phyloP scores from a whole-genome alignment of 2,797 vertebrate species.

The Microchirus variegatus region DNA sequence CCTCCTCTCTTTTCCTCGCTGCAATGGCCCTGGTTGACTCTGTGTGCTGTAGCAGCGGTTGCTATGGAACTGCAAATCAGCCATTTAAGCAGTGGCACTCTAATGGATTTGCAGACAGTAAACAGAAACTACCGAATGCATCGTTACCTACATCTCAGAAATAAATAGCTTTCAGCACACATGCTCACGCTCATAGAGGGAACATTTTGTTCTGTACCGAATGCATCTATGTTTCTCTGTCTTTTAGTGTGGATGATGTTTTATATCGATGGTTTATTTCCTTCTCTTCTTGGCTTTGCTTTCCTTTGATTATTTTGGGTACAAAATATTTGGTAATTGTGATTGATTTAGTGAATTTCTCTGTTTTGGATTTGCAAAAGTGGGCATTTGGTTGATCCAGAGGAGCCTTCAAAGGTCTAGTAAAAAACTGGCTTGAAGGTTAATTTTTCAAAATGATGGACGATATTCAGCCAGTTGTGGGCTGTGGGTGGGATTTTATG shows the following conservation, averaged over 20 bases:
- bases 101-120: slow-evolving; percentile 76
- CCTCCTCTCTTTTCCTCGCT: slow-evolving; percentile 27
- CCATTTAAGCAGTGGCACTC: slow-evolving; percentile 65
- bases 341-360: too few species aligned
- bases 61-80: slow-evolving; percentile 78
- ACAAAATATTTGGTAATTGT: too few species aligned
- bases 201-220: slow-evolving; percentile 28
- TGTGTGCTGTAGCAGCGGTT: slow-evolving; percentile 56
- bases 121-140: slow-evolving; percentile 65
- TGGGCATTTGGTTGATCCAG: too few species aligned
- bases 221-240: slow-evolving; percentile 6
- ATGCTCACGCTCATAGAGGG: slow-evolving; percentile 6
- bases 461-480: too few species aligned
- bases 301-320: neutral
- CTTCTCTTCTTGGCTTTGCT: neutral
- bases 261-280: slow-evolving; percentile 9
- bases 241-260: slow-evolving; percentile 1
- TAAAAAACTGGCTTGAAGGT: too few species aligned
- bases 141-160: slow-evolving; percentile 52
- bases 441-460: too few species aligned
- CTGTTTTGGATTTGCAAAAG: too few species aligned
- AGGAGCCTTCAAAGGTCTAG: too few species aligned
- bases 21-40: slow-evolving; percentile 54
- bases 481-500: too few species aligned
- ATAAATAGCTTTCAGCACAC: slow-evolving; percentile 42